Conservation (phyloP, 2,888 invertebrate species). For the Agrochola litura region DNA sequence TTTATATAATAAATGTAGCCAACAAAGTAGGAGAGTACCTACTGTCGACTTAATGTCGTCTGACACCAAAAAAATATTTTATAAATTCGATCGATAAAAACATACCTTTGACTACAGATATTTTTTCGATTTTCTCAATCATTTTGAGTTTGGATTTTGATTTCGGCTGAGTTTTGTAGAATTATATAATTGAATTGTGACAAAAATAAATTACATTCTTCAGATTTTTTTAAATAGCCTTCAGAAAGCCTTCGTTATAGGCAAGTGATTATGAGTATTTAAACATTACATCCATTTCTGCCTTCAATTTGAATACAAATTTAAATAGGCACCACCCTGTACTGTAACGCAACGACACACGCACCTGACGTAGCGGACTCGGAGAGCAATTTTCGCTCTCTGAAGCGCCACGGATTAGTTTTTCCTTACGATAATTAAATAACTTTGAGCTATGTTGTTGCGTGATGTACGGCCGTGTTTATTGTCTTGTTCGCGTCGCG, state of each 20-base stretch:
- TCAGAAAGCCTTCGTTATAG: background rate
- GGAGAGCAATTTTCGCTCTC: slow-evolving; percentile 86
- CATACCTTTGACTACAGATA: background rate
- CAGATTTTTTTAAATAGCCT: background rate
- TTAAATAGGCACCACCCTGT: slow-evolving; percentile 74
- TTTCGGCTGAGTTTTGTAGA: background rate
- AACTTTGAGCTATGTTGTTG: slow-evolving; percentile 88
- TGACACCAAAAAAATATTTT: background rate
- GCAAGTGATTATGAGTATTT: background rate
- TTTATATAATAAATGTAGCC: background rate
- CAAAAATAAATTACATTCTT: background rate
- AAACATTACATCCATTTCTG: background rate
- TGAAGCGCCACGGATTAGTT: slow-evolving; percentile 87
- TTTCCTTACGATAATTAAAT: slow-evolving; percentile 90
- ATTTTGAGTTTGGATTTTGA: background rate
- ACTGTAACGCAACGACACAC: slow-evolving; percentile 75
- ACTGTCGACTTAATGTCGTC: background rate
- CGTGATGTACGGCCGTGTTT: slow-evolving; percentile 88
- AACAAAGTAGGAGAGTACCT: background rate
- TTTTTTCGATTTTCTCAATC: background rate
- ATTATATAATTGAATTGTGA: background rate
- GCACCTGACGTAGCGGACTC: slow-evolving; percentile 82
- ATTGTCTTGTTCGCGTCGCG: slow-evolving; percentile 80
- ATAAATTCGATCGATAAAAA: background rate
- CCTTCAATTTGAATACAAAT: background rate